Evolutionary conservation across 2,113 vertebrate species (phyloP).

Genomic region (Entomyzon cyanotis): DNA sequence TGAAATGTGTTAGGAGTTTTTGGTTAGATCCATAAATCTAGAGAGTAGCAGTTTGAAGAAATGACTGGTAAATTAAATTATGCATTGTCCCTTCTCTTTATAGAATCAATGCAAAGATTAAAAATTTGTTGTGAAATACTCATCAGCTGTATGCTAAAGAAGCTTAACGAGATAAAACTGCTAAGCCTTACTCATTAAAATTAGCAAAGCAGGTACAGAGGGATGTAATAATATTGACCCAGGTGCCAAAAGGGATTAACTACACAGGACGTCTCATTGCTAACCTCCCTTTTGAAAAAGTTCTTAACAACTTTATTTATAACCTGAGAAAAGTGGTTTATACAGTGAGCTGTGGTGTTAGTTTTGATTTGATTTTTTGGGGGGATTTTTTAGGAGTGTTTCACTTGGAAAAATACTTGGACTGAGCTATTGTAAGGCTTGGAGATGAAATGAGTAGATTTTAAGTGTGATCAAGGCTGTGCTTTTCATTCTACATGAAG

Average conservation of each 20-base stretch:
- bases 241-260: background rate
- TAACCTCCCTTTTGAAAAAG: background rate
- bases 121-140: background rate
- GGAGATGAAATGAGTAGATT: background rate
- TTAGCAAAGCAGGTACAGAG: background rate
- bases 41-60: background rate
- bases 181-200: background rate
- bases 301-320: background rate
- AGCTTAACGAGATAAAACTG: background rate
- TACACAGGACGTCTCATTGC: background rate
- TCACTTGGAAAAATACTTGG: background rate
- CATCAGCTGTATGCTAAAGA: background rate
- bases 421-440: background rate
- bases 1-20: background rate
- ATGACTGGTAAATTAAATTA: background rate
- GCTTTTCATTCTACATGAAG: background rate
- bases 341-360: fast-evolving
- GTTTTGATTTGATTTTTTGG: background rate
- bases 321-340: background rate
- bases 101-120: background rate
- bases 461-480: background rate
- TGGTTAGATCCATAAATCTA: background rate
- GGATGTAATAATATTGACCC: background rate
- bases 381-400: fast-evolving
- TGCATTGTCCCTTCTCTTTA: background rate